Conservation (phyloP, 1,140 invertebrate genomes). For the Drosophila sp. region DNA sequence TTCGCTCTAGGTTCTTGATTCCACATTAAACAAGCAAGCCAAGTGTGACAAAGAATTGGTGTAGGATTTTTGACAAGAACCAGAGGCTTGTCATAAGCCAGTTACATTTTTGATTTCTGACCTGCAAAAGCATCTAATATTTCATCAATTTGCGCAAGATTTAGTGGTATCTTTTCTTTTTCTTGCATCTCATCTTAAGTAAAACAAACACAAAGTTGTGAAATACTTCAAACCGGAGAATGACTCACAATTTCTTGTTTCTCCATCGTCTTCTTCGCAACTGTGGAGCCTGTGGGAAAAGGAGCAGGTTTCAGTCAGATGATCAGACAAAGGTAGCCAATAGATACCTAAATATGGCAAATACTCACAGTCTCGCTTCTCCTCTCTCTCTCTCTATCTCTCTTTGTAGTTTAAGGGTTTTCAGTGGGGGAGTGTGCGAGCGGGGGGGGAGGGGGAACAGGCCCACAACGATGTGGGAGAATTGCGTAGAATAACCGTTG, state of each 20-base stretch:
- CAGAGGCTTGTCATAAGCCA: not conserved
- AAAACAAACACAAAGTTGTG: conserved; percentile 63
- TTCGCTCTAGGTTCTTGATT: conserved; percentile 52
- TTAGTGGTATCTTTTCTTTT: conserved; percentile 6
- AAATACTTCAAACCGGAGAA: conserved; percentile 53
- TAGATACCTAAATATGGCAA: conserved; percentile 26
- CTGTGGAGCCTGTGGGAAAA: conserved; percentile 63
- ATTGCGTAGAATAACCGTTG: conserved; percentile 57
- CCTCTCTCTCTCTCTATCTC: conserved; percentile 4
- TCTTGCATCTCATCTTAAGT: conserved; percentile 14
- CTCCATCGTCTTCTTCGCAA: conserved; percentile 53
- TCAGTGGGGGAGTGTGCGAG: not conserved
- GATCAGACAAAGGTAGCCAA: conserved; percentile 10
- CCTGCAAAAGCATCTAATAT: conserved; percentile 5
- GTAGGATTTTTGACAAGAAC: conserved; percentile 40
- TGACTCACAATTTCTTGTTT: conserved; percentile 43
- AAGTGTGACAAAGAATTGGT: conserved; percentile 55
- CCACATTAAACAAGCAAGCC: conserved; percentile 60
- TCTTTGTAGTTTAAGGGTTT: not conserved
- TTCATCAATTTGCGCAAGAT: not conserved
- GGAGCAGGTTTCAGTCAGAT: conserved; percentile 42
- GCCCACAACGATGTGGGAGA: not conserved
- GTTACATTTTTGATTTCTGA: conserved; percentile 18
- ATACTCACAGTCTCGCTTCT: conserved; percentile 15
- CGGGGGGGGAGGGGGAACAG: not conserved